A percentile compares a stretch with the other conserved stretches of the same genome.
phyloP scores from a whole-genome alignment of 2,113 vertebrate species.

The Sylvia atricapilla region DNA sequence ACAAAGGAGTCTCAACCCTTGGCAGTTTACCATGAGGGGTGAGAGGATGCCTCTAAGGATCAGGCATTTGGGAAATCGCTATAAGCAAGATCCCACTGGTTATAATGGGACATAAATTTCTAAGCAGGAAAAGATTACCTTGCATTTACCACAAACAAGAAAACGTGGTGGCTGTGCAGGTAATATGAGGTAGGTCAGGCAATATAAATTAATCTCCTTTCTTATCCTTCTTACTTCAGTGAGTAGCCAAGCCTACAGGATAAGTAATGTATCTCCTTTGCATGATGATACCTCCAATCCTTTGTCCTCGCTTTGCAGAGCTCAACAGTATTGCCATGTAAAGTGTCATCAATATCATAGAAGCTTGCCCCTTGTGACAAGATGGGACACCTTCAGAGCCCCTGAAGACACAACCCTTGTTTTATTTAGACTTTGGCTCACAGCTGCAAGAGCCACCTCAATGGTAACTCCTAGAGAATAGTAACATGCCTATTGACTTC shows the following conservation, averaged over 20 bases:
- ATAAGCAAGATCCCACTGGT: background rate
- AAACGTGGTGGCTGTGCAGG: background rate
- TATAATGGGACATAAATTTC: background rate
- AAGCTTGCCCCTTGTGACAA: background rate
- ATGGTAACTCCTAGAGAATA: background rate
- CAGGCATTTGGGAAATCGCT: background rate
- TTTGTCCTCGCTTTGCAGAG: background rate
- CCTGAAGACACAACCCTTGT: background rate
- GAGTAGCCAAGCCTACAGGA: background rate
- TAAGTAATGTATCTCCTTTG: background rate
- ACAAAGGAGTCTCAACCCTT: background rate
- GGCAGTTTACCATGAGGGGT: background rate
- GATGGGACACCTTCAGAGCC: background rate
- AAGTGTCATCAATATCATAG: background rate
- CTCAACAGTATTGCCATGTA: background rate
- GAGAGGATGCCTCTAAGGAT: background rate
- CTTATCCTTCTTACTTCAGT: background rate
- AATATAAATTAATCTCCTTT: background rate
- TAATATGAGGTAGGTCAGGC: background rate
- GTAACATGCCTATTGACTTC: background rate
- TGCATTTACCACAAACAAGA: background rate
- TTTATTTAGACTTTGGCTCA: background rate
- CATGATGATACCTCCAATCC: background rate
- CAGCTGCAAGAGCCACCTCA: background rate
- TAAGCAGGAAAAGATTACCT: background rate